phyloP scores from a whole-genome alignment of 2,888 invertebrate genomes.

The Lampropteryx suffumata region DNA sequence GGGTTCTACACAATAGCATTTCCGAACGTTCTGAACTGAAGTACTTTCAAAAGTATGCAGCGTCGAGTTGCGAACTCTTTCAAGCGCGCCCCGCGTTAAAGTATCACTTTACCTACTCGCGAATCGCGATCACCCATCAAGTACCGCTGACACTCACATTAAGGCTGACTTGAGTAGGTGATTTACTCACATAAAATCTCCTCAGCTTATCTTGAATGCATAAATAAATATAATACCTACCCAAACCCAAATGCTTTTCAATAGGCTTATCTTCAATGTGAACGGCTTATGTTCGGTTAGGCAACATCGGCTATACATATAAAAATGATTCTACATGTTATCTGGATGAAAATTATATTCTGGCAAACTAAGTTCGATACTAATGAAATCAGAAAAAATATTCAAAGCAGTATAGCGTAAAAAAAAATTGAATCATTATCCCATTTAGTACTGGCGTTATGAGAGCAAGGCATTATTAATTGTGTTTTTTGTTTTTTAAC shows the following conservation, averaged over 20 bases:
- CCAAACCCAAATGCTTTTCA: slow-evolving; percentile 22
- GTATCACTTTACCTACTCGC: slow-evolving; percentile 27
- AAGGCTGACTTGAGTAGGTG: slow-evolving; percentile 16
- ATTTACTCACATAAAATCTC: slow-evolving; percentile 25
- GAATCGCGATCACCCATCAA: slow-evolving; percentile 18
- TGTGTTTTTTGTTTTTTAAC: too few relatives aligned
- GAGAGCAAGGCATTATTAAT: background rate
- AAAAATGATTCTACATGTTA: slow-evolving; percentile 22
- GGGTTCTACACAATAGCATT: slow-evolving; percentile 8
- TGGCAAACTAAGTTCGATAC: slow-evolving; percentile 1
- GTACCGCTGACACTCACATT: slow-evolving; percentile 21
- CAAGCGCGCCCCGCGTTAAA: slow-evolving; percentile 13
- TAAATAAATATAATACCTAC: slow-evolving; percentile 18
- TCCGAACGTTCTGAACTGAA: slow-evolving; percentile 8
- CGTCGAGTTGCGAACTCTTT: slow-evolving; percentile 14
- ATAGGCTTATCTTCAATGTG: slow-evolving; percentile 22
- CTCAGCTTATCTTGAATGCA: slow-evolving; percentile 26
- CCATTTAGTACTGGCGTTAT: too few relatives aligned
- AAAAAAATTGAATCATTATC: background rate
- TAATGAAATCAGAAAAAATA: slow-evolving; percentile 1
- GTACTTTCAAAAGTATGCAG: slow-evolving; percentile 17
- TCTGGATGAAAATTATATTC: slow-evolving; percentile 20
- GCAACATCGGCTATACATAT: slow-evolving; percentile 15
- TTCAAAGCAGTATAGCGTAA: background rate
- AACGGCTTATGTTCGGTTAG: slow-evolving; percentile 20